Evolutionary conservation across 2,113 vertebrate species (phyloP).

Genomic region (Chionis minor): DNA sequence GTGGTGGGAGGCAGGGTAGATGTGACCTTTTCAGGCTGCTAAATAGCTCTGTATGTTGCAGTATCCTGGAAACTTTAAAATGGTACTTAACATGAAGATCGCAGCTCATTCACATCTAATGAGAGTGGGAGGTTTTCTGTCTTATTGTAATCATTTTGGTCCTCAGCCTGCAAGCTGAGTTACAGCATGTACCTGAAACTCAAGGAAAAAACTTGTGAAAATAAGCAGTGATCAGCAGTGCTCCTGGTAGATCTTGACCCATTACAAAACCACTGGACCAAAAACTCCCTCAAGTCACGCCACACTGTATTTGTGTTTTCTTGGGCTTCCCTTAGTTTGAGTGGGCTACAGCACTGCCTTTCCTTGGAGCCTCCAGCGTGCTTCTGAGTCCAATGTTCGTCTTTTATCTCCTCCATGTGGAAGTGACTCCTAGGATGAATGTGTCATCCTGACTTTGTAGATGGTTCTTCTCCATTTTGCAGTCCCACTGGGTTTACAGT

Average conservation of each 20-base stretch:
- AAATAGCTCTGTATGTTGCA: neutral
- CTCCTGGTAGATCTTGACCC: neutral
- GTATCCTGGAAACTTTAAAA: slow-evolving; percentile 40
- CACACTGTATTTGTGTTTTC: neutral
- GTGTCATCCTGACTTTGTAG: neutral
- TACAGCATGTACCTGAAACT: neutral
- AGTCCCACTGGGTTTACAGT: fast-evolving
- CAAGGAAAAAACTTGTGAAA: neutral
- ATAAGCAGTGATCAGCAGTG: neutral
- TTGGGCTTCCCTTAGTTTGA: neutral
- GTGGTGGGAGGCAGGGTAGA: slow-evolving; percentile 1
- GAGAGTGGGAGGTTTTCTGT: slow-evolving; percentile 8
- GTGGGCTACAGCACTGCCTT: neutral
- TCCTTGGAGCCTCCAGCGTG: neutral
- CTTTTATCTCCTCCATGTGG: fast-evolving
- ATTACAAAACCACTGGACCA: neutral
- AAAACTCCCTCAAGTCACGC: neutral
- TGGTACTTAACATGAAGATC: slow-evolving; percentile 7
- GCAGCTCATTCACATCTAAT: slow-evolving; percentile 35
- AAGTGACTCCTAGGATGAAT: neutral
- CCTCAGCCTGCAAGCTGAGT: neutral
- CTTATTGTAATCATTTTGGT: neutral
- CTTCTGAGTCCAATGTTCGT: neutral
- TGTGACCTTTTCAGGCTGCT: slow-evolving; percentile 58
- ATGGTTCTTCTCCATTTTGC: neutral